Percentiles rank a stretch among this genome's conserved stretches.
phyloP scores from a whole-genome alignment of 2,797 vertebrate genomes.

The Novumbra hubbsi region DNA sequence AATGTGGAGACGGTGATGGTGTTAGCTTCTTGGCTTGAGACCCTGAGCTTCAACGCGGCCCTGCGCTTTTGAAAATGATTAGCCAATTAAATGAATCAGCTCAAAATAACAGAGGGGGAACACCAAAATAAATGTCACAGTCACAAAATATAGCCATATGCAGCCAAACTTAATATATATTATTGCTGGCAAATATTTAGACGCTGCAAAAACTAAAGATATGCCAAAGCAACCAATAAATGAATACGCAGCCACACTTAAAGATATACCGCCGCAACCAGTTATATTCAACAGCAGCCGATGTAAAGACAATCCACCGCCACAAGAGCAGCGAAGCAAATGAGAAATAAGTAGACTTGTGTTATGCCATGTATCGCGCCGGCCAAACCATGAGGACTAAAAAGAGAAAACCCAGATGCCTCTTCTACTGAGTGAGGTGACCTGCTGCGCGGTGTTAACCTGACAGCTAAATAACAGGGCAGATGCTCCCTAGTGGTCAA shows the following conservation, averaged over 20 bases:
- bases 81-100: slow-evolving; percentile 70
- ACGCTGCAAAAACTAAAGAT: no score
- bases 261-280: no score
- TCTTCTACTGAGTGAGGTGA: background rate
- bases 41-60: slow-evolving; percentile 26
- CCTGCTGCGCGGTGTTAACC: background rate
- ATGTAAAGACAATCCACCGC: background rate
- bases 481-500: slow-evolving; percentile 22
- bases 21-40: slow-evolving; percentile 44
- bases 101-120: slow-evolving; percentile 52
- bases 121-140: slow-evolving; percentile 50
- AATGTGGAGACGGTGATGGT: slow-evolving; percentile 56
- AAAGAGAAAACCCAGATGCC: background rate
- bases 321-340: slow-evolving; percentile 26
- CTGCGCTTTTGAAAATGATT: slow-evolving; percentile 49
- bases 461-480: slow-evolving; percentile 23
- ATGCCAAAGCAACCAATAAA: no score
- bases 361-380: background rate
- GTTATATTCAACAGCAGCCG: no score
- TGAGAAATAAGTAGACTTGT: background rate
- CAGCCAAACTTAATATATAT: no score
- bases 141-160: no score
- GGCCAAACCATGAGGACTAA: background rate
- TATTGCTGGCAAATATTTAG: no score
- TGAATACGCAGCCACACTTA: no score